Percentiles rank a stretch among this genome's conserved stretches.
phyloP scores from a whole-genome alignment of 2,888 invertebrate species.

The Drosophila rellima region DNA sequence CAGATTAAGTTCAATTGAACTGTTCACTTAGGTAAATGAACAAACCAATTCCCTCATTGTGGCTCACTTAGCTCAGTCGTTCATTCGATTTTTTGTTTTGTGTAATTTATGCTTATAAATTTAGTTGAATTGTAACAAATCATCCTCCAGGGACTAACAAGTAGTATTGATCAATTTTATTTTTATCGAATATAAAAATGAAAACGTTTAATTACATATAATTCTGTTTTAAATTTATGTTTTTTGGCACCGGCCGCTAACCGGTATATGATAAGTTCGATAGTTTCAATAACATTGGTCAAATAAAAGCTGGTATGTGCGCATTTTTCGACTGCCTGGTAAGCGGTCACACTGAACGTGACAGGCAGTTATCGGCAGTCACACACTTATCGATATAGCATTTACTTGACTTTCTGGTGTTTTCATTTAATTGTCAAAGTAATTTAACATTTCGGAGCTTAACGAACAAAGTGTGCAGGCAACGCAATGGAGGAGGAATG shows the following conservation, averaged over 20 bases:
- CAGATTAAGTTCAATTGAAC: background rate
- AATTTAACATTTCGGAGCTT: background rate
- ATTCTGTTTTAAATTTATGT: too few relatives aligned
- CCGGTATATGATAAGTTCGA: too few relatives aligned
- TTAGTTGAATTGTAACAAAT: too few relatives aligned
- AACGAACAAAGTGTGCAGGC: background rate
- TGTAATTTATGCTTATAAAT: too few relatives aligned
- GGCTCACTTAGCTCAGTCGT: background rate
- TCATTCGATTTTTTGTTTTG: too few relatives aligned
- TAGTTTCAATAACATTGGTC: too few relatives aligned
- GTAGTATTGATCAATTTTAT: too few relatives aligned
- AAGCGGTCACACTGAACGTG: conserved; percentile 37
- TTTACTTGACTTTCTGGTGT: conserved; percentile 2
- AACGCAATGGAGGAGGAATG: conserved; percentile 85
- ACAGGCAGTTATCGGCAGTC: conserved; percentile 36
- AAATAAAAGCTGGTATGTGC: background rate
- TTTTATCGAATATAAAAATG: too few relatives aligned
- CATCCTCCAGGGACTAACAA: too few relatives aligned
- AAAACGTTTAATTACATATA: too few relatives aligned
- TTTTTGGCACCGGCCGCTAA: too few relatives aligned
- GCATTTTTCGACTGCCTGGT: background rate
- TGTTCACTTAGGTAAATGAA: background rate
- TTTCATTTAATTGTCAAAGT: conserved; percentile 1
- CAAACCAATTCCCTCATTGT: background rate
- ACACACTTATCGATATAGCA: conserved; percentile 23